phyloP scores from a whole-genome alignment of 2,888 invertebrate genomes.

The Oscheius sp. region DNA sequence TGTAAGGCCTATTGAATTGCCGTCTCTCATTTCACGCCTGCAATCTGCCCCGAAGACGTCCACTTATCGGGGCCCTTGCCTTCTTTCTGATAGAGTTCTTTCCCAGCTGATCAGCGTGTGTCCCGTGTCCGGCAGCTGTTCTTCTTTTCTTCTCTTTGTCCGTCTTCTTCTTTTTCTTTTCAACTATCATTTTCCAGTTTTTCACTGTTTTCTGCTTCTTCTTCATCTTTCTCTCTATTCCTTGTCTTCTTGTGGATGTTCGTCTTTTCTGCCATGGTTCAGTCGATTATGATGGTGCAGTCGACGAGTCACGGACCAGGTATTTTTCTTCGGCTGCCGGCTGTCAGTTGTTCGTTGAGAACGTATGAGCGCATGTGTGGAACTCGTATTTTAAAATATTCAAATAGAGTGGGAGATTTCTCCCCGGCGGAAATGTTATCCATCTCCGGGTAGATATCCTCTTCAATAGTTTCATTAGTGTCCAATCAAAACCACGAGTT shows the following conservation, averaged over 20 bases:
- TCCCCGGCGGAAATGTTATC: background rate
- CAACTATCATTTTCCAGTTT: conserved; percentile 6
- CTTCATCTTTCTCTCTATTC: conserved; percentile 31
- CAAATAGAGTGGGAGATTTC: background rate
- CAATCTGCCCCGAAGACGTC: background rate
- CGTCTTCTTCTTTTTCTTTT: conserved; percentile 2
- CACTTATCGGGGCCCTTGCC: background rate
- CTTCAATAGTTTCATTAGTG: background rate
- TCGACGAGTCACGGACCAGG: conserved; percentile 27
- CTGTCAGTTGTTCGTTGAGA: conserved; percentile 8
- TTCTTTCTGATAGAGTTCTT: conserved; percentile 1
- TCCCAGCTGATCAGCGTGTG: background rate
- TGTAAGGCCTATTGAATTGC: background rate
- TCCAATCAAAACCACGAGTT: background rate
- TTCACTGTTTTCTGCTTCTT: conserved; percentile 20
- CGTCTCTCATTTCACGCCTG: background rate
- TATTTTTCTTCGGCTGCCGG: background rate
- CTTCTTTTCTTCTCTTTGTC: conserved; percentile 4
- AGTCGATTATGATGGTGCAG: conserved; percentile 25
- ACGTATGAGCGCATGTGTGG: too few species aligned
- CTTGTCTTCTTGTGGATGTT: conserved; percentile 15
- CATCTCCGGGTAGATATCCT: background rate
- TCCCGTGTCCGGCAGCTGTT: background rate
- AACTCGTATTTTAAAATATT: background rate
- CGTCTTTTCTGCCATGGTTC: conserved; percentile 20